A percentile compares a stretch with the other conserved stretches of the same genome.
phyloP scores from a whole-genome alignment of 2,888 invertebrate genomes.

The Eupithecia insigniata region DNA sequence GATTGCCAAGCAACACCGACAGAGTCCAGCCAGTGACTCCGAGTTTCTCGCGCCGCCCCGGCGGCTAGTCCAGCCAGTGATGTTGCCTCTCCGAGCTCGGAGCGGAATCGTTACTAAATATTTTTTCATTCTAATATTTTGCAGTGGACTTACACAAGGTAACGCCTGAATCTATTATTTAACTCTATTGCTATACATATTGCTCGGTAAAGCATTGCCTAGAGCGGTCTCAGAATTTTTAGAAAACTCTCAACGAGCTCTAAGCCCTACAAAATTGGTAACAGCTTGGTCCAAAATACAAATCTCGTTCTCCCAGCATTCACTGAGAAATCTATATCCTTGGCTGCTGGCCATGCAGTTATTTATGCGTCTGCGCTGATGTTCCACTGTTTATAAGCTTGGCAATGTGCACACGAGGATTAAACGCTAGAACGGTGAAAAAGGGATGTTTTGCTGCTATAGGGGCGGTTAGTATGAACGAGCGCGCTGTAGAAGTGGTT shows the following conservation, averaged over 20 bases:
- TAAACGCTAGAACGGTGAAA: constrained; percentile 37
- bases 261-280: background rate
- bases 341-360: constrained; percentile 46
- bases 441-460: constrained; percentile 32
- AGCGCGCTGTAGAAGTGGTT: background rate
- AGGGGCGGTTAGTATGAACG: constrained; percentile 5
- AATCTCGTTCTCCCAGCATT: background rate
- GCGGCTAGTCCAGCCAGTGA: too few species aligned
- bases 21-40: too few species aligned
- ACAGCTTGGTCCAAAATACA: background rate
- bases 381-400: constrained; percentile 44
- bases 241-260: background rate
- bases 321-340: constrained; percentile 16
- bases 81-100: too few species aligned
- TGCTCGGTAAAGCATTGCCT: background rate
- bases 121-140: too few species aligned
- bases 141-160: too few species aligned
- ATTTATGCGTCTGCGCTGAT: constrained; percentile 48
- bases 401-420: constrained; percentile 39
- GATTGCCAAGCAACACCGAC: too few species aligned
- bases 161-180: too few species aligned
- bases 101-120: too few species aligned
- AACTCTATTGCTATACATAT: too few species aligned
- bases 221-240: background rate
- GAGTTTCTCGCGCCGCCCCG: too few species aligned